Base-by-base conservation (phyloP, 2,797 vertebrate genomes). In the Poecilia gillii region DNA sequence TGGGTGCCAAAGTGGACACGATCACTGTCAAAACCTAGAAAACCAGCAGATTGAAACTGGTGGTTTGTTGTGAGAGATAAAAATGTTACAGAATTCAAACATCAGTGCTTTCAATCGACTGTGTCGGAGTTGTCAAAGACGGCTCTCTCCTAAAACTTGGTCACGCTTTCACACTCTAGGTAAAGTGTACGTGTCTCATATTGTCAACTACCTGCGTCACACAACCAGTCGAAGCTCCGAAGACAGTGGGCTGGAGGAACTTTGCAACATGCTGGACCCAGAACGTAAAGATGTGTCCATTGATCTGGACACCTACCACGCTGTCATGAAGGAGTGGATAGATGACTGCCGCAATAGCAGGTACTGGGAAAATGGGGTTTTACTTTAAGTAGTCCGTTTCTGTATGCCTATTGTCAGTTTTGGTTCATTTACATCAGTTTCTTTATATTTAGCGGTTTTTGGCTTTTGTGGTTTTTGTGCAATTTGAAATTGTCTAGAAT, bases 201-300 rank as follows among this genome's bases (percentile, higher is more conserved):
- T 99, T 31, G 94, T 97, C 74, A 96, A 98, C 87, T 98, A 95
- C 79, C 87, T 98, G 85, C 96, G 96, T 3, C 95, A 96, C 77
- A 97, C 95, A 0, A 97, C 95, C 18, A 96, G 96, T 39, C 94
- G 96, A 16, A 94, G 90, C 39, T 95, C 93, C 0, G 97, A 97
- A 74, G 97, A 97, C 75, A 94, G 96, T 0, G 96, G 95, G 3
- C 94, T 98, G 3, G 97, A 97, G 70, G 97, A 98, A 25, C 94
- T 99, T 2, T 97, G 96, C 81, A 95, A 96, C 84, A 96, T 97
- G 96, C 95, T 99, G 46, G 97, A 98, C 83, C 97, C 97, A 0
- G 96, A 98, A 2, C 96, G 93, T 74, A 96, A 95, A 80, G 97
- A 98, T 0, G 88, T 96, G 6, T 96, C 95, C 20, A 91, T 98